phyloP scores from a whole-genome alignment of 2,797 vertebrate species.

The Spatula clypeata region DNA sequence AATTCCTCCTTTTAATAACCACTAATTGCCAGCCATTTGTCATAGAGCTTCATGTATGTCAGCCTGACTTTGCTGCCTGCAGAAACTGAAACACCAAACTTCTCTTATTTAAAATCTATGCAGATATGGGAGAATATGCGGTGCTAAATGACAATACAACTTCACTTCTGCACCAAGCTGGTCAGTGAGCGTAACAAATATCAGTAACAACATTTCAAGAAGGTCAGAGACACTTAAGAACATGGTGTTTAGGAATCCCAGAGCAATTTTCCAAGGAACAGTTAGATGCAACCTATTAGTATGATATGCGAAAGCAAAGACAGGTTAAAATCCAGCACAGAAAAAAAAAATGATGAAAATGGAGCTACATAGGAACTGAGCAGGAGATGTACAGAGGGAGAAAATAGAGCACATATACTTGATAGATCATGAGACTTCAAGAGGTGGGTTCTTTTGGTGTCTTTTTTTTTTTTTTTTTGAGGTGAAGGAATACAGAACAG shows the following conservation, averaged over 20 bases:
- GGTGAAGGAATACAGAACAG: slow-evolving; percentile 81
- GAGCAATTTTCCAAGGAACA: slow-evolving; percentile 37
- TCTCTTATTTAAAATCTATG: not conserved
- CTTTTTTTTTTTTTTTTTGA: not conserved
- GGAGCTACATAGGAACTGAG: not conserved
- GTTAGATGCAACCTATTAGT: not conserved
- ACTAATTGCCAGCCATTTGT: not conserved
- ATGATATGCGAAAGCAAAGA: not conserved
- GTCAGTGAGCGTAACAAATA: not conserved
- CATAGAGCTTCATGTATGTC: not conserved
- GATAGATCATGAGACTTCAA: slow-evolving; percentile 51
- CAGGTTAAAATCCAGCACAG: slow-evolving; percentile 31
- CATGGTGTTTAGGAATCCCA: not conserved
- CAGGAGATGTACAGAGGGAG: not conserved
- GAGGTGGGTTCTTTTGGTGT: not conserved
- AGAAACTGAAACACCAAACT: not conserved
- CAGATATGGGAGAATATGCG: not conserved
- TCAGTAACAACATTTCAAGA: not conserved
- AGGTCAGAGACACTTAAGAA: slow-evolving; percentile 2
- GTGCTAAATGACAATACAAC: not conserved
- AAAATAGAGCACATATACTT: slow-evolving; percentile 21
- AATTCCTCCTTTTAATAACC: not conserved
- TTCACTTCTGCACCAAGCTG: not conserved
- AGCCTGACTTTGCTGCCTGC: not conserved
- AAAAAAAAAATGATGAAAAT: not conserved